These are phyloP conservation scores for Zaprionus ornatus DNA, from an alignment of 1,140 invertebrate genomes.

Conservation along the genomic window DNA sequence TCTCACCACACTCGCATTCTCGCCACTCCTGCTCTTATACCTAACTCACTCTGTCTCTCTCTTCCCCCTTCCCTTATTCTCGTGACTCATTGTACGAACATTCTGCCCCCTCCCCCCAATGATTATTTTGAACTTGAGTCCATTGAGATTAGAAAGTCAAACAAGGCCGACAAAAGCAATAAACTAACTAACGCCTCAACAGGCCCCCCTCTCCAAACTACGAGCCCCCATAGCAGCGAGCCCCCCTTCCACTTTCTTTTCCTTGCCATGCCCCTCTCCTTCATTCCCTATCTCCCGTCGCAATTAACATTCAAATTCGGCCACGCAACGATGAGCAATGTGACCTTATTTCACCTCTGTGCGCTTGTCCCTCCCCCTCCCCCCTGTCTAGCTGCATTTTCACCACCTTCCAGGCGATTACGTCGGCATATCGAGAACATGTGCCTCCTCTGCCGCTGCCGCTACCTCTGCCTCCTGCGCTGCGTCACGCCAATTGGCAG, in stretches of 20 bases:
- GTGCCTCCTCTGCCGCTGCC: not conserved
- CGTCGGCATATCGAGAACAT: not conserved
- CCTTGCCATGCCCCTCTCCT: not conserved
- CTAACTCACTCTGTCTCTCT: no score
- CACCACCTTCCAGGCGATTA: not conserved
- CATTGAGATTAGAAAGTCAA: slow-evolving; percentile 17
- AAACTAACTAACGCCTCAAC: not conserved
- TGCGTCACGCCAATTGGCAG: not conserved
- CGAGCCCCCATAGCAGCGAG: not conserved
- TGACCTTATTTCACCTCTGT: slow-evolving; percentile 3
- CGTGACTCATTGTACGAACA: slow-evolving; percentile 16
- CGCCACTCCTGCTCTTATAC: no score
- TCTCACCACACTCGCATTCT: not conserved
- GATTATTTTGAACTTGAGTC: slow-evolving; percentile 3
- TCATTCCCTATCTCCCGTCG: not conserved
- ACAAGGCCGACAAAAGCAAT: not conserved
- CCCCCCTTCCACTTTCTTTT: not conserved
- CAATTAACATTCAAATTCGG: not conserved
- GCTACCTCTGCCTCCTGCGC: no score
- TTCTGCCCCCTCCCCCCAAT: not conserved
- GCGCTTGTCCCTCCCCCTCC: not conserved
- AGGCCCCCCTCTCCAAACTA: not conserved
- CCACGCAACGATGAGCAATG: slow-evolving; percentile 4
- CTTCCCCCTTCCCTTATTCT: no score
- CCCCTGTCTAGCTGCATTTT: not conserved